phyloP scores from a whole-genome alignment of 1,140 invertebrate genomes.

The Stenopsyche tienmushanensis region DNA sequence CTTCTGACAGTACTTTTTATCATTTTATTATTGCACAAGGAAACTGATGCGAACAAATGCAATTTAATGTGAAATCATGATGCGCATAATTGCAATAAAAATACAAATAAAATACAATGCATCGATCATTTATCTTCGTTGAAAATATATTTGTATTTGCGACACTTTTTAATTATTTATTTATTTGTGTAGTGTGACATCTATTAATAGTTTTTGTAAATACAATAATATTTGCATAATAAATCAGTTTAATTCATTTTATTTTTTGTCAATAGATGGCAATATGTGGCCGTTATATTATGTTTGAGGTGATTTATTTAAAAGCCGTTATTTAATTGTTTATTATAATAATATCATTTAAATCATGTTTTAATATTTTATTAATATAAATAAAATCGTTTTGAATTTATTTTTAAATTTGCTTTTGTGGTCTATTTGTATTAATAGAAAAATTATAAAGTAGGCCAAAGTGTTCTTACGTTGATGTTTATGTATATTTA shows the following conservation, averaged over 20 bases:
- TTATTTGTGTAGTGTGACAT: too few species aligned
- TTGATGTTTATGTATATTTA: too few species aligned
- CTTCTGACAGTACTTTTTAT: slow-evolving; percentile 63
- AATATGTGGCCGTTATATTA: background rate
- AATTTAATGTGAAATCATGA: too few species aligned
- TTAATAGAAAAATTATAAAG: too few species aligned
- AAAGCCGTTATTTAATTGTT: background rate
- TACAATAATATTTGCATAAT: background rate
- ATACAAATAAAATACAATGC: too few species aligned
- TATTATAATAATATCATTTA: background rate
- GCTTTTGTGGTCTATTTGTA: background rate
- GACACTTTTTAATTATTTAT: too few species aligned
- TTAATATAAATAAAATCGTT: background rate
- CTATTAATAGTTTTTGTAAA: too few species aligned
- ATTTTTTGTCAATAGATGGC: background rate
- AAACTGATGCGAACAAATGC: too few species aligned
- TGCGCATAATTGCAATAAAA: too few species aligned
- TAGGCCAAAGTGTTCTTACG: too few species aligned
- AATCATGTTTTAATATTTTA: background rate
- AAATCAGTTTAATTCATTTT: background rate
- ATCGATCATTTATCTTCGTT: too few species aligned
- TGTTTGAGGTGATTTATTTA: background rate
- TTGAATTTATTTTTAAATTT: background rate
- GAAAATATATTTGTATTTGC: too few species aligned
- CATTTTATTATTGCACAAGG: slow-evolving; percentile 16